Base-by-base conservation (phyloP, 2,113 vertebrate genomes). In the Corvus moneduloides region DNA sequence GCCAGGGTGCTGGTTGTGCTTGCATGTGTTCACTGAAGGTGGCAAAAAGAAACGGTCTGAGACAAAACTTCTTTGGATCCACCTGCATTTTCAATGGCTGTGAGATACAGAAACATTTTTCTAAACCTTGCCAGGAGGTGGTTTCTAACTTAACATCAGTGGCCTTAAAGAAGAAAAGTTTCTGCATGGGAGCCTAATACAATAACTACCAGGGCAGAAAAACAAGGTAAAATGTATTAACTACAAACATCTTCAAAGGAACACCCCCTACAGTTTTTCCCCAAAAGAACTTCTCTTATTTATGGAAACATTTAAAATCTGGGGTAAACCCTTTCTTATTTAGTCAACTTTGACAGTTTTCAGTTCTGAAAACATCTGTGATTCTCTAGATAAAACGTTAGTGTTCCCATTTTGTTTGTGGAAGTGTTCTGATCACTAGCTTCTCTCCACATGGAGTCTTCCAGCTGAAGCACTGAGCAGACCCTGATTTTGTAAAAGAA, bases 241-340 rank as follows among this genome's bases (percentile, higher is more conserved):
- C 43, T 86, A 48, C 19, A 90, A 48, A 44, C 23, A 23, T 63
- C 18, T 94, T 87, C 67, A 89, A 93, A 67, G 63, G 26, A 91
- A 41, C 12, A 33, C 15, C 11, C 14, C 4, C 22, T 84, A 72
- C 17, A 28, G 10, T 43, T 51, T n/a, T 95, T 79, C 55, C 67
- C n/a, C 21, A 16, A 46, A 76, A 54, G 11, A 94, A 46, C 14
- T 61, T 86, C 6, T 64, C 10, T 72, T 66, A 54, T 83, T 83
- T 91, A 62, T 82, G 71, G 58, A 87, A 95, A 83, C 44, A 39
- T 91, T 67, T 94, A 78, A 93, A 91, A 90, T 92, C 63, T 83
- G 52, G 7, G 28, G 9, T 90, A 88, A 91, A 63, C 9, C 26
- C 33, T 52, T 80, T 91, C 44, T 79, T 83, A 32, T 15, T 22